Evolutionary conservation across 1,140 invertebrate genomes (phyloP).

Genomic region (Leptinotarsa undecemlineata): DNA sequence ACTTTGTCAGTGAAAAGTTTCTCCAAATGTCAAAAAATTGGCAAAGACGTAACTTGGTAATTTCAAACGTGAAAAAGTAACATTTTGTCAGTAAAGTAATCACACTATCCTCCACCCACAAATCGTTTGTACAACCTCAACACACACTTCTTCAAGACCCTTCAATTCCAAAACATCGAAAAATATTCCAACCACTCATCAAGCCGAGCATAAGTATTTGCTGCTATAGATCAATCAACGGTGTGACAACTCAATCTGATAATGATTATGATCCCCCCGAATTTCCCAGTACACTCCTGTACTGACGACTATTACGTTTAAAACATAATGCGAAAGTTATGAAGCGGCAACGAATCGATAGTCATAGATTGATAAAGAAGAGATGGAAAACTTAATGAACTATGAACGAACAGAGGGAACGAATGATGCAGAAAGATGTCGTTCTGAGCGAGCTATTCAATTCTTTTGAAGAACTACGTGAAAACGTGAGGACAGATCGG

Average conservation of each 20-base stretch:
- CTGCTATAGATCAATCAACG: no score
- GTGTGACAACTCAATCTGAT: neutral
- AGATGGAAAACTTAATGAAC: constrained; percentile 50
- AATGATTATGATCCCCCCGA: neutral
- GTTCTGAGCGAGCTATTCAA: neutral
- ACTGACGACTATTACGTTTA: constrained; percentile 16
- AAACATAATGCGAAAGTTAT: constrained; percentile 10
- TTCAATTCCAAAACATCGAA: no score
- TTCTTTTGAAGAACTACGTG: constrained; percentile 11
- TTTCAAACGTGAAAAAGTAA: no score
- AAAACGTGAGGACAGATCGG: neutral
- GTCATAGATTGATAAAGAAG: constrained; percentile 49
- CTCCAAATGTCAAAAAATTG: no score
- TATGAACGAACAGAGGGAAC: constrained; percentile 49
- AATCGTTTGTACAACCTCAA: no score
- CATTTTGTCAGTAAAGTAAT: no score
- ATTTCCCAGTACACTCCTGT: neutral
- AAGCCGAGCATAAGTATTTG: no score
- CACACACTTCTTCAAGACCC: no score
- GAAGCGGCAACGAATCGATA: constrained; percentile 41
- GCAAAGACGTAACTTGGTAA: no score
- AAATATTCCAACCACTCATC: no score
- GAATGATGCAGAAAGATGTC: constrained; percentile 48
- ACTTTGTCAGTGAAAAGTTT: no score
- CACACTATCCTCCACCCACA: no score